Conservation (phyloP, 2,113 vertebrate genomes). For the Paralichthys olivaceus region DNA sequence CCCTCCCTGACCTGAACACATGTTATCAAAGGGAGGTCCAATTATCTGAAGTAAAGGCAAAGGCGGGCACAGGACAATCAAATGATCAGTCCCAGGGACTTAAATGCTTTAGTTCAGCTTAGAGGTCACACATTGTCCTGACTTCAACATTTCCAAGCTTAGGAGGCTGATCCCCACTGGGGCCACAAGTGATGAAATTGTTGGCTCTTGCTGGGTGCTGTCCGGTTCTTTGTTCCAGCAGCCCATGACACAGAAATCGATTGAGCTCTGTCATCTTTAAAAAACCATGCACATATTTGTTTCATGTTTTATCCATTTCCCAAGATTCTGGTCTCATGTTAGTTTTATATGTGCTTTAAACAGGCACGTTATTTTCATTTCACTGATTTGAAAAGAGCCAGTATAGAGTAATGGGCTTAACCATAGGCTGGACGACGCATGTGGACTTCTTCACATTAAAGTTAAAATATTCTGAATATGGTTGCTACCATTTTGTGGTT, state of each 20-base stretch:
- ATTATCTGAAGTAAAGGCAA: slow-evolving; percentile 55
- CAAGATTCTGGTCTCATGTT: background rate
- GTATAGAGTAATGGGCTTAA: too few relatives aligned
- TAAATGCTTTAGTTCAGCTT: slow-evolving; percentile 42
- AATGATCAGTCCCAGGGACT: slow-evolving; percentile 48
- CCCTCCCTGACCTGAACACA: slow-evolving; percentile 12
- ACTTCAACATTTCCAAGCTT: slow-evolving; percentile 25
- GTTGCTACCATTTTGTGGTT: too few relatives aligned
- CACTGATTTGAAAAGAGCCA: too few relatives aligned
- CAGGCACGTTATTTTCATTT: background rate
- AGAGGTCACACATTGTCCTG: slow-evolving; percentile 40
- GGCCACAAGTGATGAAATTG: slow-evolving; percentile 24
- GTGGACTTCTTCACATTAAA: too few relatives aligned
- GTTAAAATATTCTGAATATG: too few relatives aligned
- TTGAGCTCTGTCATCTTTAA: slow-evolving; percentile 17
- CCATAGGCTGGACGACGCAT: too few relatives aligned
- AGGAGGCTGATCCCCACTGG: slow-evolving; percentile 20
- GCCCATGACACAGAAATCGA: background rate
- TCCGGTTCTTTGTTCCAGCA: slow-evolving; percentile 12
- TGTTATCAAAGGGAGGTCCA: slow-evolving; percentile 50
- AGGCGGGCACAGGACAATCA: slow-evolving; percentile 53
- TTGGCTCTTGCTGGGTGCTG: background rate
- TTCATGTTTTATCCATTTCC: background rate
- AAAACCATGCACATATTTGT: background rate
- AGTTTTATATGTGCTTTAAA: background rate